Evolutionary conservation across 2,888 invertebrate species (phyloP).

Genomic region (Lottia scabra): DNA sequence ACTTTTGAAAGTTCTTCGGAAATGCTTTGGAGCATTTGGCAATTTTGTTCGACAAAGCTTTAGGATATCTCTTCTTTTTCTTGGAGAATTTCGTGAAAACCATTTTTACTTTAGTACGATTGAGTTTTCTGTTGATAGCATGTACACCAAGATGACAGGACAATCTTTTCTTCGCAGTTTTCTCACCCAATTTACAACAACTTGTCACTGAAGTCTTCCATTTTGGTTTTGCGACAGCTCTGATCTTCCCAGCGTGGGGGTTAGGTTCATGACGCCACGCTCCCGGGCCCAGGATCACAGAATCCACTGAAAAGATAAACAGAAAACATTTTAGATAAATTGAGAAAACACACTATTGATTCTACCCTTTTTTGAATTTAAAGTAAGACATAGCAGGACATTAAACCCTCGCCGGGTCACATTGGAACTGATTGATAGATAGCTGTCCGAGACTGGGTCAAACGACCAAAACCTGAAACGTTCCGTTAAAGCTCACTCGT

Average conservation of each 20-base stretch:
- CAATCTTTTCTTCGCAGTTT: conserved; percentile 50
- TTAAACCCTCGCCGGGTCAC: too few relatives aligned
- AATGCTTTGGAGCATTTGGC: conserved; percentile 43
- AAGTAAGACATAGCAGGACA: too few relatives aligned
- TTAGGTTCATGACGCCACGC: background rate
- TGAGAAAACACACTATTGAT: too few relatives aligned
- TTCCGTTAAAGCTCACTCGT: too few relatives aligned
- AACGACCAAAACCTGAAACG: too few relatives aligned
- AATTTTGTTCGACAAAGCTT: conserved; percentile 41
- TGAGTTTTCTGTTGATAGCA: conserved; percentile 40
- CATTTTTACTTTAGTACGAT: conserved; percentile 20
- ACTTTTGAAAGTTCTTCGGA: conserved; percentile 48
- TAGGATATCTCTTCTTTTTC: conserved; percentile 17
- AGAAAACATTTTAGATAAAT: too few relatives aligned
- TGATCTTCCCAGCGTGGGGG: background rate
- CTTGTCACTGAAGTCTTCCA: conserved; percentile 36
- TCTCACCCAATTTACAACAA: conserved; percentile 57
- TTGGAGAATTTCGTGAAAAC: conserved; percentile 5
- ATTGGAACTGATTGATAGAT: too few relatives aligned
- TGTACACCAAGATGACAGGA: conserved; percentile 46
- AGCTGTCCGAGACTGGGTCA: too few relatives aligned
- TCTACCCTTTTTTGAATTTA: too few relatives aligned
- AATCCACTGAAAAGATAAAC: background rate
- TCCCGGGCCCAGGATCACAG: background rate
- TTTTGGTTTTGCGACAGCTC: background rate